A percentile compares a stretch with the other conserved stretches of the same genome.
These are phyloP conservation scores for Lepidochitona cinerea DNA, from an alignment of 2,888 invertebrate genomes.

Conservation along the genomic window DNA sequence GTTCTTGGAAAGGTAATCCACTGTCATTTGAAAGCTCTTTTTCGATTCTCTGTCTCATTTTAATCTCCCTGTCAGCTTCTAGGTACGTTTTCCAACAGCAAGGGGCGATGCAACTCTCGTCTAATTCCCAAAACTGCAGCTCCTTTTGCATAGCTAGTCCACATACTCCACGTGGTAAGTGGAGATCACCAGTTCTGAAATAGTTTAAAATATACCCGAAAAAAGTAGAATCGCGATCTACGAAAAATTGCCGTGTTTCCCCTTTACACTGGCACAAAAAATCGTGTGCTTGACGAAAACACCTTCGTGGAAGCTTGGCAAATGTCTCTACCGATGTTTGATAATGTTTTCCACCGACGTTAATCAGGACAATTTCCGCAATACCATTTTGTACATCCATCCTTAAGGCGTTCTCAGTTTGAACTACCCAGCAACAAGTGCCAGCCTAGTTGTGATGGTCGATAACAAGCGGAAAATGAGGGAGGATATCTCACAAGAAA, in stretches of 20 bases:
- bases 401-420: neutral
- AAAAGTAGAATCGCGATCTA: neutral
- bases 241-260: neutral
- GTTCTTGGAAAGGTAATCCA: neutral
- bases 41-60: neutral
- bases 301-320: neutral
- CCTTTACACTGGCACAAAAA: neutral
- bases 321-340: neutral
- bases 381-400: neutral
- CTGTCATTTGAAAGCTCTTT: neutral
- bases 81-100: constrained; percentile 7
- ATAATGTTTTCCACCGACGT: neutral
- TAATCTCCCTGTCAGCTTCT: neutral
- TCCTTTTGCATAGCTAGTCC: neutral
- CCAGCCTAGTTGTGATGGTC: no score
- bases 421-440: no score
- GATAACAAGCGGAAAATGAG: no score
- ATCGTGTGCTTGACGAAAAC: neutral
- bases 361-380: neutral
- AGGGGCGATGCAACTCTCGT: neutral
- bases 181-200: neutral
- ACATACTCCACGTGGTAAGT: neutral
- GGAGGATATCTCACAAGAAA: no score
- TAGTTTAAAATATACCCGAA: neutral
- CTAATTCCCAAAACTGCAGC: neutral